A percentile compares a stretch with the other conserved stretches of the same genome.
These are phyloP conservation scores for Reinhardtius hippoglossoides DNA, from an alignment of 2,113 vertebrate species.

Conservation along the genomic window DNA sequence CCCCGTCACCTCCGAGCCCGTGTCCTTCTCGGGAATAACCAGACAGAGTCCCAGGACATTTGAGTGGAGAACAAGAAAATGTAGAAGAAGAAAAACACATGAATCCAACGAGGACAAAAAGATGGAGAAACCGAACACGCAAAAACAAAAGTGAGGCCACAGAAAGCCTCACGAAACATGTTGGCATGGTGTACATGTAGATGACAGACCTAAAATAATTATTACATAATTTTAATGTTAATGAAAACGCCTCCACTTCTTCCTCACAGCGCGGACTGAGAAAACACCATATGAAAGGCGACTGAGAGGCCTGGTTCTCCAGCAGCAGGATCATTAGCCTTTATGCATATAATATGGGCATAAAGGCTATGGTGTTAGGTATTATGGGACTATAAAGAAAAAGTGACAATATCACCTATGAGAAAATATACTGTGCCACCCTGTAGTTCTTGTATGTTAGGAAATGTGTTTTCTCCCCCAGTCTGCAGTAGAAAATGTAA, in stretches of 20 bases:
- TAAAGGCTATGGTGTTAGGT: conserved; percentile 26
- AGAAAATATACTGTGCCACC: conserved; percentile 25
- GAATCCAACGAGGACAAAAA: conserved; percentile 12
- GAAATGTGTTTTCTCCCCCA: conserved; percentile 39
- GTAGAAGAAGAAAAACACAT: conserved; percentile 12
- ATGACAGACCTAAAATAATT: neutral
- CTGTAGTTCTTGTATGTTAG: conserved; percentile 25
- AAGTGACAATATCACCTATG: conserved; percentile 29
- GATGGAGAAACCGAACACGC: neutral
- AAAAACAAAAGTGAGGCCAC: conserved; percentile 14
- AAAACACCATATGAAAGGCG: conserved; percentile 2
- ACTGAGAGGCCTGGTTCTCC: conserved; percentile 9
- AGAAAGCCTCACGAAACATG: conserved; percentile 1
- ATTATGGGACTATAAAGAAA: conserved; percentile 33
- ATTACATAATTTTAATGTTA: no score
- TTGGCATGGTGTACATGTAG: neutral
- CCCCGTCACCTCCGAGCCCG: conserved; percentile 66
- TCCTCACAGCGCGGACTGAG: neutral
- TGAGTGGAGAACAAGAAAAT: conserved; percentile 50
- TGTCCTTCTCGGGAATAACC: conserved; percentile 67
- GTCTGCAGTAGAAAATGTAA: conserved; percentile 38
- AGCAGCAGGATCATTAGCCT: conserved; percentile 26
- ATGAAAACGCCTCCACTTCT: neutral
- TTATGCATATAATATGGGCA: conserved; percentile 24
- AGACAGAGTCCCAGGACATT: conserved; percentile 70